Base-by-base conservation (phyloP, 2,113 vertebrate species). In the Pelodiscus sinensis region DNA sequence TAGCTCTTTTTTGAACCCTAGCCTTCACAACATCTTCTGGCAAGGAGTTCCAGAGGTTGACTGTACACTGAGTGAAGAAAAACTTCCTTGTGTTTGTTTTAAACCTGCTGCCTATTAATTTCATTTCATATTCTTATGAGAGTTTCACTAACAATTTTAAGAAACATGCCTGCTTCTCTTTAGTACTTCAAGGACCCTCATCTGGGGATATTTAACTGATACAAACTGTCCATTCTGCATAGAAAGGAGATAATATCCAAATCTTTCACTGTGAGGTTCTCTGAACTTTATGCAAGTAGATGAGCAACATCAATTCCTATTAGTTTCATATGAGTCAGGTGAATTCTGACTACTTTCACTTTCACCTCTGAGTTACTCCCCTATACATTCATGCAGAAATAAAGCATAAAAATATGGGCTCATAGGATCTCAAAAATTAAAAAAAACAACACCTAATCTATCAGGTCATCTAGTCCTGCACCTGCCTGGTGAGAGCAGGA, bases 161-260 rank as follows among this genome's bases (percentile, higher is more conserved):
- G 18, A 90, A 85, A 82, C 4, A 38, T 27, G 82, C 8, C 0
- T 5, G 81, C 31, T 50, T 9, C 1, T 14, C 7, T 92, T 87
- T 29, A 68, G 5, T 16, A 51, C 0, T 12, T 31, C 85, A 95
- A 83, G 54, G 3, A 29, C 1, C 16, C 2, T 44, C 4, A 38
- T 50, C 84, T 91, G 51, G 24, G 71, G 44, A 75, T 56, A 38
- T 73, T 38, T 73, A 73, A 35, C 35, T 22, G 18, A n/a, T 73
- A 19, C 35, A 38, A 38, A 35, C n/a, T 21, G 16, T 31, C 18
- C 31, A 68, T 8, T 35, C 27, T 68, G 18, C 8, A 71, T 38
- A 73, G n/a, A 38, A 38, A 73, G 71, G 35, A 44, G 19, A 35
- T 73, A 38, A 38, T 38, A 73, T 50, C 73, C 38, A 77, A 77